A percentile compares a stretch with the other conserved stretches of the same genome.
Evolutionary conservation across 2,888 invertebrate species (phyloP).

Genomic region (Macrophya annulata): DNA sequence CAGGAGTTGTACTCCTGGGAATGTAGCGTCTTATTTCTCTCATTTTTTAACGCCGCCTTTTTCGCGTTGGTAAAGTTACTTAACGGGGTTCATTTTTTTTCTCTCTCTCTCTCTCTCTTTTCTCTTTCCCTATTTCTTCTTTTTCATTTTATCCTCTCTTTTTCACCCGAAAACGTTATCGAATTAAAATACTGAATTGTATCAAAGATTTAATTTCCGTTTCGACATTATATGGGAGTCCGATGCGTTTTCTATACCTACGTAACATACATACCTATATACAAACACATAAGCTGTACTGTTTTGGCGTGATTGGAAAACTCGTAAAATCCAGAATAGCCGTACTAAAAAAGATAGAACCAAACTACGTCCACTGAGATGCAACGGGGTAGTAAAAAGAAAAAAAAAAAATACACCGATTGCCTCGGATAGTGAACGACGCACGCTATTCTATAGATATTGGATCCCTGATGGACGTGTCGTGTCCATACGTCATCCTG

Average conservation of each 20-base stretch:
- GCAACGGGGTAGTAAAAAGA: conserved; percentile 43
- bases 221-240: neutral
- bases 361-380: conserved; percentile 27
- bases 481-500: conserved; percentile 43
- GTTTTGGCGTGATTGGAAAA: conserved; percentile 46
- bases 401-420: conserved; percentile 34
- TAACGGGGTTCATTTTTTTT: neutral
- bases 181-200: conserved; percentile 3
- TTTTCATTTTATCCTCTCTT: neutral
- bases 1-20: conserved; percentile 37
- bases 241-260: neutral
- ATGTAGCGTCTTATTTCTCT: conserved; percentile 12
- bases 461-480: conserved; percentile 50
- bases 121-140: neutral
- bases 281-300: neutral
- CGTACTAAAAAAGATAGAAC: conserved; percentile 39
- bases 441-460: conserved; percentile 43
- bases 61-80: conserved; percentile 6
- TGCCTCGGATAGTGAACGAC: conserved; percentile 23
- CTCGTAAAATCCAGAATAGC: conserved; percentile 46
- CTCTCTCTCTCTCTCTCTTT: neutral
- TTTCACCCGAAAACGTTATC: neutral
- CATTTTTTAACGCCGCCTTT: conserved; percentile 5
- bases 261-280: neutral
- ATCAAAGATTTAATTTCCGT: neutral